Base-by-base conservation (phyloP, 1,140 invertebrate genomes). In the Condylostylus longicornis region DNA sequence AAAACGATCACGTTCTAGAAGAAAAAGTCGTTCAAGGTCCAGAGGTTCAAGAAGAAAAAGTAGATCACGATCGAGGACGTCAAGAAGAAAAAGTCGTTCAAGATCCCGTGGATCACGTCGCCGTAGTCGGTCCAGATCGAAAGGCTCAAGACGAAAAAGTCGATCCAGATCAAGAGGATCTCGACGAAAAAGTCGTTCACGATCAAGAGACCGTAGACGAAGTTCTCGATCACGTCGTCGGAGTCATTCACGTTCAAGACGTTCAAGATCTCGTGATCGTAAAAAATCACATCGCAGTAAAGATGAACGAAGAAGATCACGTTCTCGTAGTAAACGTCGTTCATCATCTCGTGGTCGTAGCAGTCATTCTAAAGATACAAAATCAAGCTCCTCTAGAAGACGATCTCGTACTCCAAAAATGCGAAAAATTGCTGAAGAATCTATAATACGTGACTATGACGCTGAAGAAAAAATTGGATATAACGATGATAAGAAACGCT, bases 201-300 rank as follows among this genome's bases (percentile, higher is more conserved):
- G 68, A 7, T 79, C 75, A 0, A 68, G 77, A 6, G 74, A 77
- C 34, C 66, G 69, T 27, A 50, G 51, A 12, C 47, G 58, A 29
- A 46, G 54, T 5, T 66, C 62, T 7, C 45, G 62, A 28, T 57
- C 58, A 7, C 44, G 59, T 25, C 54, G 67, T 9, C 54, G 57
- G 12, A 59, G 61, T 21, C 46, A 61, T 48, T 65, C 64, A 40
- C 54, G 68, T 12, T 71, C 70, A 0, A 45, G 71, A 5, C 68
- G 68, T 40, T 76, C 75, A 0, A 60, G 71, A 5, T 75, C 76
- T 2, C 50, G 56, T 33, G 51, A 28, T 41, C 44, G 25, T 33
- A 47, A 39, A 37, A 33, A 31, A 43, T 35, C 19, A 15, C n/a
- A n/a, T 19, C 42, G 48, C 20, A 43, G 46, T 35, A 28, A 25